These are phyloP conservation scores for Dicrurus megarhynchus DNA, from an alignment of 2,113 vertebrate genomes.

Conservation along the genomic window DNA sequence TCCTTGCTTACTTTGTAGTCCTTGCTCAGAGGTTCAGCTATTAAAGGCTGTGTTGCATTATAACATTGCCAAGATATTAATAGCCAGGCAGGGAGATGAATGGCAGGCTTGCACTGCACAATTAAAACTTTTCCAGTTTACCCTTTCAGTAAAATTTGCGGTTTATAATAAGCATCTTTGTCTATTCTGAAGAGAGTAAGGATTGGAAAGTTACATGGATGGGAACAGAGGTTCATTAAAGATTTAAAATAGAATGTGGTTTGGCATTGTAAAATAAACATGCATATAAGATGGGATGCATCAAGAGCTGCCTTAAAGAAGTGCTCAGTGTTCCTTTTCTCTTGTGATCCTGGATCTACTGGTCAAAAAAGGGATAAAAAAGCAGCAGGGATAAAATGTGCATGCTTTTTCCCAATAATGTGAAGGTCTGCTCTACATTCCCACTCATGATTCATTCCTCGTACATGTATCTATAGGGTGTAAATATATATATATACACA, in stretches of 20 bases:
- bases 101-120: background rate
- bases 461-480: fast-evolving
- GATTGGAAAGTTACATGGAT: constrained; percentile 48
- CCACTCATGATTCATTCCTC: background rate
- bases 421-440: background rate
- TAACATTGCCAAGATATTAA: constrained; percentile 49
- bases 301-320: constrained; percentile 34
- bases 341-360: constrained; percentile 21
- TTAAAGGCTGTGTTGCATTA: background rate
- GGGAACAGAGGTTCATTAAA: constrained; percentile 60
- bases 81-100: constrained; percentile 44
- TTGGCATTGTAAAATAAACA: constrained; percentile 59
- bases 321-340: background rate
- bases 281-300: constrained; percentile 9
- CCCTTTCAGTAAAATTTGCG: constrained; percentile 54
- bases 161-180: constrained; percentile 55
- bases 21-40: background rate
- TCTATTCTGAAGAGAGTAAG: constrained; percentile 45
- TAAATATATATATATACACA: background rate
- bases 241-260: constrained; percentile 65
- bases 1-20: constrained; percentile 15
- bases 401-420: background rate
- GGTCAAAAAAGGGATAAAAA: background rate
- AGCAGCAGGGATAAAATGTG: background rate
- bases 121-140: constrained; percentile 59